Conservation (phyloP, 2,113 vertebrate genomes). For the Caretta caretta region DNA sequence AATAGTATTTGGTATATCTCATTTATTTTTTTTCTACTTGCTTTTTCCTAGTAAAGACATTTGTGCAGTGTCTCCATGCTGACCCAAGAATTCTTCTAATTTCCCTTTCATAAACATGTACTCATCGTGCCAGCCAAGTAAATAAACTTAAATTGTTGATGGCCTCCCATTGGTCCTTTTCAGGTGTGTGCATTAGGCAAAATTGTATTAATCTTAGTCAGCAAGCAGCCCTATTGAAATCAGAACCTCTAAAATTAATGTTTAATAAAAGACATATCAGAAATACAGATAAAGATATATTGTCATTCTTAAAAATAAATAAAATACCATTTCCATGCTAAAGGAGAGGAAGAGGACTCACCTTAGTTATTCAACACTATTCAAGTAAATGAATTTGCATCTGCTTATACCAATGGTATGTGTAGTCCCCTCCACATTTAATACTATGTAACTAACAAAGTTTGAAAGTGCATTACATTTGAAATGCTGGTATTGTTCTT, state of each 20-base stretch:
- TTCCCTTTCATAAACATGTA: background rate
- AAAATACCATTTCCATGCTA: background rate
- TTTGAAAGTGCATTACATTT: background rate
- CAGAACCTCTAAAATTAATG: background rate
- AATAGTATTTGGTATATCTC: background rate
- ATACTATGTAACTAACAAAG: background rate
- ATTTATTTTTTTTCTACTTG: background rate
- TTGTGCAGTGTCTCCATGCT: background rate
- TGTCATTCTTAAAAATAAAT: background rate
- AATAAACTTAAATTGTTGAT: background rate
- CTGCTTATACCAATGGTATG: background rate
- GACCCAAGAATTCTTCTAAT: background rate
- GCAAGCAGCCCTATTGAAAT: background rate
- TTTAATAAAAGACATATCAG: background rate
- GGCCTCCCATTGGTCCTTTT: background rate
- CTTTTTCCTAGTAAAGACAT: background rate
- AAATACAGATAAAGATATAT: background rate
- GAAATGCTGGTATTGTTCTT: background rate
- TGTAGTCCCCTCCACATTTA: background rate
- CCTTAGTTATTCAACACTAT: background rate
- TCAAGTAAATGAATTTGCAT: background rate
- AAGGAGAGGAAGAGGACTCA: background rate
- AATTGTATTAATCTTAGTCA: background rate
- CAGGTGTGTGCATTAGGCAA: background rate
- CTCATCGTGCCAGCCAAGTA: background rate